Evolutionary conservation across 2,888 invertebrate species (phyloP).

Genomic region (Erebia palarica): DNA sequence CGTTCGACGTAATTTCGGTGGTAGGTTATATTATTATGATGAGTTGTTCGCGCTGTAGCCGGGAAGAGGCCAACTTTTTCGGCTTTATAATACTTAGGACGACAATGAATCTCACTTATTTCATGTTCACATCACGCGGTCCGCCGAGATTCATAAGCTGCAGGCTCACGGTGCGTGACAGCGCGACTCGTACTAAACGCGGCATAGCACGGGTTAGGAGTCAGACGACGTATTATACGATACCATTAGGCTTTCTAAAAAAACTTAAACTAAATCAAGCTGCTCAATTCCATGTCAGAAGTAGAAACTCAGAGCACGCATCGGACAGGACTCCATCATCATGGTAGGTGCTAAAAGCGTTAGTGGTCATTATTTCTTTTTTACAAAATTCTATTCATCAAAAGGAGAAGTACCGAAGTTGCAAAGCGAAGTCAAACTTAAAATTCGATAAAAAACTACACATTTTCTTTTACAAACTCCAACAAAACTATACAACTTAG

Average conservation of each 20-base stretch:
- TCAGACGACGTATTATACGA: too few species aligned
- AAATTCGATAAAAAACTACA: background rate
- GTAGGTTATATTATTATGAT: slow-evolving; percentile 12
- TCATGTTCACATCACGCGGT: slow-evolving; percentile 9
- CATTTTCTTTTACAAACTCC: slow-evolving; percentile 10
- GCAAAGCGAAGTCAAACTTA: background rate
- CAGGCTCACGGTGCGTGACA: background rate
- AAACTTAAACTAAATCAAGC: too few species aligned
- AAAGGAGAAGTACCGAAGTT: background rate
- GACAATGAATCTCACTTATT: slow-evolving; percentile 24
- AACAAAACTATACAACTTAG: slow-evolving; percentile 3
- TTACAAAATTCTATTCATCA: too few species aligned
- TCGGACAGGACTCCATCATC: too few species aligned
- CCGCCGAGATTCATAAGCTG: background rate
- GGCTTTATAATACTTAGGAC: slow-evolving; percentile 20
- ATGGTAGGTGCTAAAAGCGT: too few species aligned
- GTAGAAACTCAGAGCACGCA: too few species aligned
- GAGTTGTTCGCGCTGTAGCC: slow-evolving; percentile 5
- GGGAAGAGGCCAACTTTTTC: slow-evolving; percentile 12
- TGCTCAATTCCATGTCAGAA: too few species aligned
- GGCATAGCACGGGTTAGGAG: background rate
- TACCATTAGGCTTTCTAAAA: too few species aligned
- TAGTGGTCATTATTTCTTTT: too few species aligned
- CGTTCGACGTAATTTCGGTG: slow-evolving; percentile 18
- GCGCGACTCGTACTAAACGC: background rate